Evolutionary conservation across 2,888 invertebrate genomes (phyloP), one percentile per base, ranked within the genome.

Genomic region (Serrognathus titanus): DNA sequence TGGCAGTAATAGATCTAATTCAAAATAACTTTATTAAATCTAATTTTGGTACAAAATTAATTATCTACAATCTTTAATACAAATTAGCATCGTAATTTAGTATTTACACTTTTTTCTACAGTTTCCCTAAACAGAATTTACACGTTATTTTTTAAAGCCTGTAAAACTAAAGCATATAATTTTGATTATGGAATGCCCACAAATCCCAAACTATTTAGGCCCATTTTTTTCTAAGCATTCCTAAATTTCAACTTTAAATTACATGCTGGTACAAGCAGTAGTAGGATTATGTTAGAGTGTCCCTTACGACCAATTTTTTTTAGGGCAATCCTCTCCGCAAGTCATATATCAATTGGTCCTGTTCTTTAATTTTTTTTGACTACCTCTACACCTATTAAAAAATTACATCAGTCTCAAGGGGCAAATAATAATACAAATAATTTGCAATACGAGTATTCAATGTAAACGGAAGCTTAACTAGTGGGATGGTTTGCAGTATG

Each of bases 321-420:
- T 24, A 40, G 51, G 39, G 48, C 31, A 43, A 53, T 53, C 53
- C 43, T 38, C 49, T 46, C 49, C 56, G 53, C 58, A 57, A 58
- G 53, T 61, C 58, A 55, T 58, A 57, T 61, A 61, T 53, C 59
- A 31, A 63, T 70, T 72, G 71, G 70, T 71, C 70, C 70, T 69
- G 69, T 67, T 69, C 67, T 65, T 31, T 31, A 31, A 31, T 31
- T 31, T 64, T 65, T 61, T 62, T 51, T 58, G 60, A 65, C 68
- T 69, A 69, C 62, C 63, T 63, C 68, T 69, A 70, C 61, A 62
- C 64, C 62, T 68, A 66, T 65, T 66, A 54, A 53, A 69, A 71
- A 71, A 73, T 72, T 73, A 75, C 69, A 75, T 78, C 78, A 78
- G 78, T 78, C 78, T 78, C 77, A 78, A 77, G 71, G 74, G 75